phyloP scores from a whole-genome alignment of 35 echinoderm and acorn worm species.

The Patiria miniata region DNA sequence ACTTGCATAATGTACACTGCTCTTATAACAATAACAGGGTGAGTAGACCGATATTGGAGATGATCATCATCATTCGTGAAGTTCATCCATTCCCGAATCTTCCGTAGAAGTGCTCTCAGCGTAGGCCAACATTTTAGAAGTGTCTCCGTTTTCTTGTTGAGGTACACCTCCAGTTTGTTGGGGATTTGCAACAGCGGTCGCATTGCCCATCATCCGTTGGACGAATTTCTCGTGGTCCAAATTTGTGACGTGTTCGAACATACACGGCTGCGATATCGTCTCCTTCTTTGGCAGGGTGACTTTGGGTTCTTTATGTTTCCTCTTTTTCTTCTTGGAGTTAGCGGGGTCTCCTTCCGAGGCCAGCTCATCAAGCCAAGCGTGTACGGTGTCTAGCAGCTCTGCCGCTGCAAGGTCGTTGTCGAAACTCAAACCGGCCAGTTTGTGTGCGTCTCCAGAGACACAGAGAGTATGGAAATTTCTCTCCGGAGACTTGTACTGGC shows the following conservation, averaged over 20 bases:
- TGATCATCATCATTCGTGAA: not conserved
- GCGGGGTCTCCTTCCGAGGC: slow-evolving; percentile 19
- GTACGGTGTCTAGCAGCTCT: slow-evolving; percentile 72
- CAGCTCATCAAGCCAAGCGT: slow-evolving; percentile 72
- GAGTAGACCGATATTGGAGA: no score
- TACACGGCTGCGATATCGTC: slow-evolving; percentile 94
- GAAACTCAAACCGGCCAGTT: slow-evolving; percentile 92
- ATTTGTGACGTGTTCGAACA: slow-evolving; percentile 96
- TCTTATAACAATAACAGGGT: no score
- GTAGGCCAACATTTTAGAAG: slow-evolving; percentile 46
- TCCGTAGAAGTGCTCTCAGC: slow-evolving; percentile 69
- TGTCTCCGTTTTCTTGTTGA: slow-evolving; percentile 1
- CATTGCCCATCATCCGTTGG: slow-evolving; percentile 36
- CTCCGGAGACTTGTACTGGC: slow-evolving; percentile 78
- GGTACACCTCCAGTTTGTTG: not conserved
- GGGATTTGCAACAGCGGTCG: not conserved
- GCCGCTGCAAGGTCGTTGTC: slow-evolving; percentile 73
- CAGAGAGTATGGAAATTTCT: slow-evolving; percentile 91
- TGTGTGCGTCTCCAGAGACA: slow-evolving; percentile 44
- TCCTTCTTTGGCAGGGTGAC: slow-evolving; percentile 66
- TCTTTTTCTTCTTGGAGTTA: slow-evolving; percentile 65
- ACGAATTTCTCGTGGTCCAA: slow-evolving; percentile 80
- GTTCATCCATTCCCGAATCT: slow-evolving; percentile 61
- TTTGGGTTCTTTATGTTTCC: slow-evolving; percentile 69
- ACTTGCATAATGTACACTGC: no score